phyloP scores from a whole-genome alignment of 2,113 vertebrate genomes.

The Lepus americanus region DNA sequence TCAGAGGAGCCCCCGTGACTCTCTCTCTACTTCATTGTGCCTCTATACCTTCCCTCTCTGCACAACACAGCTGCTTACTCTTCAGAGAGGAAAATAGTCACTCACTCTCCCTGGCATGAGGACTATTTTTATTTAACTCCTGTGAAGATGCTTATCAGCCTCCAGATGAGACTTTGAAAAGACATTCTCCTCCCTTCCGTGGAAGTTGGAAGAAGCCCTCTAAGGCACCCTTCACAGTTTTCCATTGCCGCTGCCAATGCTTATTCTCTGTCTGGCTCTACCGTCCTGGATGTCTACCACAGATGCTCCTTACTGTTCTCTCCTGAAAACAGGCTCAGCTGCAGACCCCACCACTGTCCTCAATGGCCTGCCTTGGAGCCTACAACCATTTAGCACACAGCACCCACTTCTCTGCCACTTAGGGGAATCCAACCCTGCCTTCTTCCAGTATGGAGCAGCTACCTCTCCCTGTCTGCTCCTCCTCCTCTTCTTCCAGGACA shows the following conservation, averaged over 20 bases:
- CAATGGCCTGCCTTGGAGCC: no score
- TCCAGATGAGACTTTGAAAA: conserved; percentile 9
- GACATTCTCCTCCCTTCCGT: background rate
- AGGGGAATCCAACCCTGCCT: background rate
- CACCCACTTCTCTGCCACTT: background rate
- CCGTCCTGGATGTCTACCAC: background rate
- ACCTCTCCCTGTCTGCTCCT: background rate
- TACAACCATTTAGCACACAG: background rate
- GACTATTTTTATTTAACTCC: conserved; percentile 7
- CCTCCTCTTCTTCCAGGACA: background rate
- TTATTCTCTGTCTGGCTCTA: background rate
- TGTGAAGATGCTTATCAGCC: background rate
- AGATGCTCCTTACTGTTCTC: background rate
- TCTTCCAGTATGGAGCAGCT: background rate
- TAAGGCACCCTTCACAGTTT: background rate
- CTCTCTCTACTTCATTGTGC: background rate
- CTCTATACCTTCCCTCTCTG: background rate
- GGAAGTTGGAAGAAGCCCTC: background rate
- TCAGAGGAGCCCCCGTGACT: background rate
- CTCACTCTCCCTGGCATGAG: background rate
- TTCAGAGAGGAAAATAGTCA: background rate
- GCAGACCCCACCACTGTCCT: background rate
- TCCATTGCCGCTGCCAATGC: background rate
- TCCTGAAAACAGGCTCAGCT: background rate
- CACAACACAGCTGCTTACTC: background rate